Percentiles rank a stretch among this genome's conserved stretches.
Conservation (phyloP, 2,888 invertebrate genomes). For the Caenorhabditis afra region DNA sequence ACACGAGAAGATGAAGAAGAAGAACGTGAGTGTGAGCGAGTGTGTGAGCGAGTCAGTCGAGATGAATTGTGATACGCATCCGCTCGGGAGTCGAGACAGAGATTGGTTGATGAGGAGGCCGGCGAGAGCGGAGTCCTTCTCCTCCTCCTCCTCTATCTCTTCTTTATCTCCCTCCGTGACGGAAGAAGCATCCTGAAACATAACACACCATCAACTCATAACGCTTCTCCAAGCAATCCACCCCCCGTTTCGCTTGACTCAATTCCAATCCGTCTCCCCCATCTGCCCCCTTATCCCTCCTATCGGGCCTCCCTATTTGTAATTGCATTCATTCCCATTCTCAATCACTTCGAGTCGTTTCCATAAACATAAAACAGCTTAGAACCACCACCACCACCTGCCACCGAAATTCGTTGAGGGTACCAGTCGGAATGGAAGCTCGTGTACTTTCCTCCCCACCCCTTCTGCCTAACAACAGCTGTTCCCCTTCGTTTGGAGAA, state of each 20-base stretch:
- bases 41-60: neutral
- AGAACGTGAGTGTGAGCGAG: constrained; percentile 38
- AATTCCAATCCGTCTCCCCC: constrained; percentile 4
- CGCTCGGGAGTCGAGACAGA: constrained; percentile 32
- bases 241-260: constrained; percentile 15
- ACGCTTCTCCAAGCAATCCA: constrained; percentile 5
- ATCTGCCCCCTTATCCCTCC: too few relatives aligned
- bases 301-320: too few relatives aligned
- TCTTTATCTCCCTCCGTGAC: constrained; percentile 42
- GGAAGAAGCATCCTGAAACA: constrained; percentile 40
- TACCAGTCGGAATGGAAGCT: constrained; percentile 13
- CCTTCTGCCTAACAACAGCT: constrained; percentile 45
- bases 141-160: constrained; percentile 35
- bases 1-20: constrained; percentile 16
- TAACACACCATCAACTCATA: constrained; percentile 44
- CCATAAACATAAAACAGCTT: too few relatives aligned
- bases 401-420: neutral
- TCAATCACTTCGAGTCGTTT: too few relatives aligned
- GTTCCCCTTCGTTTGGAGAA: constrained; percentile 30
- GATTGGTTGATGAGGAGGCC: constrained; percentile 53
- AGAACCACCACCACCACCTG: constrained; percentile 23
- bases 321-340: too few relatives aligned
- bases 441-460: constrained; percentile 32
- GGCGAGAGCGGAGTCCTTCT: constrained; percentile 2
- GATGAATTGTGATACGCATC: constrained; percentile 40